A percentile compares a stretch with the other conserved stretches of the same genome.
Evolutionary conservation across 2,797 vertebrate genomes (phyloP).

Genomic region (Euphonia xanthogaster): DNA sequence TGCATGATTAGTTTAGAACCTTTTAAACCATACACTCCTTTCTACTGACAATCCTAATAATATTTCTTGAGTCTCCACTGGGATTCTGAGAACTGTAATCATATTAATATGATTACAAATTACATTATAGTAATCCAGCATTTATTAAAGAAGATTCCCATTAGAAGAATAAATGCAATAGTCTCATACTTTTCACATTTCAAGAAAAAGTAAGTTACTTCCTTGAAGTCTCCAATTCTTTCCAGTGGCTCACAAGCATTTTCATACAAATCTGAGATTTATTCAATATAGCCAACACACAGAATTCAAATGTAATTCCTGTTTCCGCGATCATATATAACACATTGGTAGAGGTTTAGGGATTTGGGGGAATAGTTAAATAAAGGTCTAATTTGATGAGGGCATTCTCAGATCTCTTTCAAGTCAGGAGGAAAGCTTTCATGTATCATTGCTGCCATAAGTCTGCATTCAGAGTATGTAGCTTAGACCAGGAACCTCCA

Average conservation of each 20-base stretch:
- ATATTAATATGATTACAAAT: conserved; percentile 52
- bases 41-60: conserved; percentile 31
- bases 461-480: not conserved
- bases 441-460: not conserved
- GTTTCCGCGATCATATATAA: not conserved
- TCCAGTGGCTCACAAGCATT: not conserved
- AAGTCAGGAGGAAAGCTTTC: not conserved
- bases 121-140: conserved; percentile 29
- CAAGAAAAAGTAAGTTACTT: not conserved
- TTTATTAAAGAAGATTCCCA: conserved; percentile 45
- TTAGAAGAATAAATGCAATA: conserved; percentile 1
- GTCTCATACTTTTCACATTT: not conserved
- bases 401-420: not conserved
- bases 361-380: not conserved
- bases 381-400: not conserved
- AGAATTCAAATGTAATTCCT: not conserved
- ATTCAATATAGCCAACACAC: not conserved
- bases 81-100: conserved; percentile 44
- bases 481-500: not conserved
- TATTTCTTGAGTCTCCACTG: conserved; percentile 12
- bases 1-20: conserved; percentile 46
- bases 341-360: not conserved
- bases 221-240: not conserved
- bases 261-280: not conserved
- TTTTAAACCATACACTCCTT: conserved; percentile 37